Conservation (phyloP, 2,797 vertebrate species). For the Cyprinella venusta region DNA sequence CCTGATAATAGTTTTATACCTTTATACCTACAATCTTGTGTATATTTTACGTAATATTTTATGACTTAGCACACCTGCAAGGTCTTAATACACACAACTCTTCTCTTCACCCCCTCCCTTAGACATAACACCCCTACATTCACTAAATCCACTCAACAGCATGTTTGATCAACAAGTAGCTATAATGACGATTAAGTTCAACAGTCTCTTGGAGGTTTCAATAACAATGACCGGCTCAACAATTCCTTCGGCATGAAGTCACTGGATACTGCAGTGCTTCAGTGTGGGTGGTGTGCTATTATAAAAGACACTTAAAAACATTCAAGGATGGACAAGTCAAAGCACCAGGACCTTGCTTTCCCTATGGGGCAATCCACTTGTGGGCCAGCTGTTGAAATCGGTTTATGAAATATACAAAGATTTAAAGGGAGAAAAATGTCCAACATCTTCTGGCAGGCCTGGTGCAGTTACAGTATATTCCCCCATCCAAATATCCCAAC, state of each 20-base stretch:
- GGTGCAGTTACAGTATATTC: not conserved
- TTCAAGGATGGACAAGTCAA: slow-evolving; percentile 16
- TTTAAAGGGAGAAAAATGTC: not conserved
- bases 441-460: not conserved
- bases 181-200: not conserved
- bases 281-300: slow-evolving; percentile 15
- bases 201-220: not conserved
- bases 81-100: slow-evolving; percentile 1
- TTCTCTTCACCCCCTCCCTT: slow-evolving; percentile 12
- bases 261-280: not conserved
- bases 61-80: slow-evolving; percentile 4
- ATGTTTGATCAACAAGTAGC: not conserved
- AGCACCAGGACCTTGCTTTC: not conserved
- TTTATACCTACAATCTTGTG: not conserved
- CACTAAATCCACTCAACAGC: slow-evolving; percentile 1
- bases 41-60: not conserved
- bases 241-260: slow-evolving; percentile 12
- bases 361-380: not conserved
- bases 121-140: slow-evolving; percentile 2
- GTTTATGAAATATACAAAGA: slow-evolving; percentile 27
- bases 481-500: not conserved
- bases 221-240: slow-evolving; percentile 3
- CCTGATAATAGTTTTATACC: slow-evolving; percentile 21
- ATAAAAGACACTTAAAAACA: slow-evolving; percentile 7
- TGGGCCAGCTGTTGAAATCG: slow-evolving; percentile 11